Conservation (phyloP, 2,888 invertebrate genomes). For the Eilema griseolum region DNA sequence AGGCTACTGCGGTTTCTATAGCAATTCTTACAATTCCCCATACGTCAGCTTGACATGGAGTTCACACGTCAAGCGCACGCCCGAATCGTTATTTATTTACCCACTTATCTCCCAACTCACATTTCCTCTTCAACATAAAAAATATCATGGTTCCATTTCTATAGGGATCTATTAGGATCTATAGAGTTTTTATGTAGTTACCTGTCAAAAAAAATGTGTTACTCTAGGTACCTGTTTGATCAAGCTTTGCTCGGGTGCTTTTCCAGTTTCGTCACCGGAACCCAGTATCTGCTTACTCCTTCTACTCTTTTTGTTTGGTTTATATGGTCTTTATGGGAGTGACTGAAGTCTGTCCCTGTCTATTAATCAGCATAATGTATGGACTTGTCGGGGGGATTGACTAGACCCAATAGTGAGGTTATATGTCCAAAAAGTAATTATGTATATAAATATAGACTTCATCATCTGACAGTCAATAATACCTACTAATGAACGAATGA, state of each 20-base stretch:
- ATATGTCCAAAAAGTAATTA: no score
- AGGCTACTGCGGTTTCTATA: no score
- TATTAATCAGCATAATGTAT: no score
- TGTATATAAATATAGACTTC: no score
- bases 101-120: constrained; percentile 7
- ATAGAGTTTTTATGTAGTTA: not conserved
- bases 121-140: constrained; percentile 1
- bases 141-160: not conserved
- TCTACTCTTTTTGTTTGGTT: no score
- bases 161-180: not conserved
- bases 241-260: not conserved
- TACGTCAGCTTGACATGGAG: constrained; percentile 7
- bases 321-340: no score
- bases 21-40: not conserved
- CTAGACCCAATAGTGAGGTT: no score
- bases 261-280: not conserved
- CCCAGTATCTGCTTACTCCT: no score
- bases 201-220: not conserved
- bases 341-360: no score
- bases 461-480: no score
- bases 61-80: constrained; percentile 13
- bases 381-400: no score
- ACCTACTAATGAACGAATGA: no score
- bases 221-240: not conserved
- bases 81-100: constrained; percentile 17